Conservation (phyloP, 2,113 vertebrate genomes). For the Pygathrix nemaeus region DNA sequence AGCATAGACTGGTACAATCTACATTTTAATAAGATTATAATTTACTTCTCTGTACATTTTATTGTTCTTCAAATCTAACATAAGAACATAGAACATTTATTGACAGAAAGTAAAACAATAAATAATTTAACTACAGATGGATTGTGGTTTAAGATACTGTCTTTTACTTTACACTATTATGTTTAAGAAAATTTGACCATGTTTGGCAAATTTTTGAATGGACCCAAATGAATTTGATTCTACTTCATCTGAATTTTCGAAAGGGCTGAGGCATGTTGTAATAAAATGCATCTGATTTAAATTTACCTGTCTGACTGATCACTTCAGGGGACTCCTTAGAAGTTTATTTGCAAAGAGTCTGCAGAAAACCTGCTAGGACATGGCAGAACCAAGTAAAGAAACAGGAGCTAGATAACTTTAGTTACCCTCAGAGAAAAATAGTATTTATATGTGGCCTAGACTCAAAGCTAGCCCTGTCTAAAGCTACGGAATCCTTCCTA, state of each 20-base stretch:
- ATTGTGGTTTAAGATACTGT: background rate
- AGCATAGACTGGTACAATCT: background rate
- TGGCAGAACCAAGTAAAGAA: background rate
- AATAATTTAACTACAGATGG: background rate
- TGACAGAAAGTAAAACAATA: background rate
- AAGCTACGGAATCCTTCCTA: background rate
- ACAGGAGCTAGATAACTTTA: background rate
- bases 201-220: background rate
- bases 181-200: background rate
- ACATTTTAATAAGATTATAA: background rate
- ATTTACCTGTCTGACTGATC: background rate
- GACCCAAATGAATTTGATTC: background rate
- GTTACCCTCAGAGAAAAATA: background rate
- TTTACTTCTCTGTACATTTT: background rate
- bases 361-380: background rate
- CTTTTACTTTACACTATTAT: background rate
- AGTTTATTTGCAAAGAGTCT: background rate
- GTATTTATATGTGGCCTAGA: background rate
- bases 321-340: background rate
- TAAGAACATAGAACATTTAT: background rate
- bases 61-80: background rate
- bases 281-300: background rate
- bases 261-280: background rate
- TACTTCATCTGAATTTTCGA: background rate
- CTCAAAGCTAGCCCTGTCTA: background rate